phyloP scores from a whole-genome alignment of 2,888 invertebrate genomes.

The Incurvaria masculella region DNA sequence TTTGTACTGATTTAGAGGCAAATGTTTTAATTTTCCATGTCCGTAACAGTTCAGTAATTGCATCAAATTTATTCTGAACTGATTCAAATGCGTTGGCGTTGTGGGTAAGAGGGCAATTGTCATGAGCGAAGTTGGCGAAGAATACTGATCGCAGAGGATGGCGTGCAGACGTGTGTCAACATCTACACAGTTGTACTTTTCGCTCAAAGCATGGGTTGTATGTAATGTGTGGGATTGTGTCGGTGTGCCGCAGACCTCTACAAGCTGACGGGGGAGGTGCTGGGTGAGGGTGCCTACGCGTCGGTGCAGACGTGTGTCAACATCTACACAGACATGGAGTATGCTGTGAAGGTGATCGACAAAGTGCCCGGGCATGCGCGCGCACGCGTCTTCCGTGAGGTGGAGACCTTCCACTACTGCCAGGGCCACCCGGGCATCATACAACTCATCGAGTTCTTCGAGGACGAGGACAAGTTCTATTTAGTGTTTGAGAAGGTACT shows the following conservation, averaged over 20 bases:
- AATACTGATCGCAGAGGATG: too few relatives aligned
- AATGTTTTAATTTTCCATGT: too few relatives aligned
- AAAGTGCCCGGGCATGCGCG: constrained; percentile 94
- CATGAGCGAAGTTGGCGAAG: too few relatives aligned
- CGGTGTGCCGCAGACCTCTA: constrained; percentile 74
- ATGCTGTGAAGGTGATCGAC: constrained; percentile 96
- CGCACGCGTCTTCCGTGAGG: constrained; percentile 94
- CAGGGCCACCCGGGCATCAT: constrained; percentile 97
- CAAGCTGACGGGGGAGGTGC: constrained; percentile 89
- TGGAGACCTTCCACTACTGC: constrained; percentile 98
- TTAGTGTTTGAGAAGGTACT: constrained; percentile 94
- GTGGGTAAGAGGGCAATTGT: too few relatives aligned
- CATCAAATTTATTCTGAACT: too few relatives aligned
- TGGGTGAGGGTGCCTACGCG: constrained; percentile 96
- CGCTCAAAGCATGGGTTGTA: too few relatives aligned
- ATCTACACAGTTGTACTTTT: constrained; percentile 88
- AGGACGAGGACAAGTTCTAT: constrained; percentile 96
- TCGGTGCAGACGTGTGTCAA: constrained; percentile 93
- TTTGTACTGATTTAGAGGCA: too few relatives aligned
- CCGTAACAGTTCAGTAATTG: too few relatives aligned
- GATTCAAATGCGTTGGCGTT: too few relatives aligned
- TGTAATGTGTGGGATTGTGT: too few relatives aligned
- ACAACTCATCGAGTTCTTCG: constrained; percentile 95
- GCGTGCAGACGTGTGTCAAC: constrained; percentile 92
- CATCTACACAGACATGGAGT: constrained; percentile 88